Base-by-base conservation (phyloP, 1,140 invertebrate genomes). In the Drosophila chauvacae region DNA sequence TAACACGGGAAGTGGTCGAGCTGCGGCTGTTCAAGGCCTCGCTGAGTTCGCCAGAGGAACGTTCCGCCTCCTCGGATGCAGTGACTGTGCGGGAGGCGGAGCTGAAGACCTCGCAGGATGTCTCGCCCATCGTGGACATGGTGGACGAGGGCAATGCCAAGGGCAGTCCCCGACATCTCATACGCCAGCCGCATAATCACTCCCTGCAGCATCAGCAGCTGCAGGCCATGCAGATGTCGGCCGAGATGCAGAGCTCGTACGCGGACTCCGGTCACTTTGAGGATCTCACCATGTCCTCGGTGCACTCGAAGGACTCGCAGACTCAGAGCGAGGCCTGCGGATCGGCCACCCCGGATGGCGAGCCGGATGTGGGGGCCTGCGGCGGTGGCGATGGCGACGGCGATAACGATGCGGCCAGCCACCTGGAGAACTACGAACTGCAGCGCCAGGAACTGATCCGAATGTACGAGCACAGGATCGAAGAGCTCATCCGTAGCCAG, bases 251-350 rank as follows among this genome's bases (percentile, higher is more conserved):
- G 82, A 94, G 94, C 42, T 97, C 96, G 4, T 95, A 96, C 79
- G 95, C 96, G 18, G 97, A 97, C 93, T 97, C 96, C 5, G 97
- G 97, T 10, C 96, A 97, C 93, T 97, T 96, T 93, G 97, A 97
- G 92, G 96, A 97, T 93, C 93, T 95, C 47, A 95, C 95, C 42
- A 95, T 95, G 80, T 96, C 95, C 45, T 96, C 96, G 47, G 92
- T 96, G 73, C 94, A 96, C 91, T 96, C 95, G 35, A 96, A 96
- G 92, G 96, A 96, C 77, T 95, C 95, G 70, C 88, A 94, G 33
- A 94, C 93, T 41, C 94, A 94, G 77, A 94, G 94, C 78, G 94
- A 93, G 35, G 93, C 94, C 37, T 94, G 94, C 42, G 94, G 93
- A 60, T 94, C 93, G 37, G 93, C 94, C 77, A 79, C 93, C 1